Conservation (phyloP, 2,888 invertebrate genomes). For the Latheticus oryzae region DNA sequence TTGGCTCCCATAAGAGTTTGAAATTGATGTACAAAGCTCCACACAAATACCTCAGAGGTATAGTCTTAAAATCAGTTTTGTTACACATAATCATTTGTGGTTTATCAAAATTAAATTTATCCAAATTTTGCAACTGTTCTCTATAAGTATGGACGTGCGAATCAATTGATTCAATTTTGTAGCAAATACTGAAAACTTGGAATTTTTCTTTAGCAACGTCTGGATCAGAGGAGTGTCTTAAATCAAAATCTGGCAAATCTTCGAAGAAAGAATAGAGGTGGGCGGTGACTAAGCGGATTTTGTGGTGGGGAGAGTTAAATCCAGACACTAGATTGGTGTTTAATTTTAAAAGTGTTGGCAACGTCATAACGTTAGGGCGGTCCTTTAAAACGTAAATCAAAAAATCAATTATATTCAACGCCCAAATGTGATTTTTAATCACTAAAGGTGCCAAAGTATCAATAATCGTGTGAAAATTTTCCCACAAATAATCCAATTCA, state of each 20-base stretch:
- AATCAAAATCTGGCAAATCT: constrained; percentile 67
- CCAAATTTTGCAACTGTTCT: constrained; percentile 78
- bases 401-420: constrained; percentile 70
- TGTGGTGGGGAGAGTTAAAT: constrained; percentile 76
- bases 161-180: constrained; percentile 76
- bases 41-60: constrained; percentile 82
- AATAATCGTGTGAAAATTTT: constrained; percentile 66
- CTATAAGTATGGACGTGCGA: constrained; percentile 84
- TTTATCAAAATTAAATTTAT: constrained; percentile 77
- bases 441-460: constrained; percentile 66
- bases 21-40: constrained; percentile 90
- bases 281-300: constrained; percentile 78
- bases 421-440: constrained; percentile 65
- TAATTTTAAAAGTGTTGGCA: constrained; percentile 66
- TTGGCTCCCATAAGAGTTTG: constrained; percentile 88
- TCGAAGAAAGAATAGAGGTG: constrained; percentile 81
- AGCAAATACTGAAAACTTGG: constrained; percentile 75
- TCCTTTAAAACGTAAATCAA: constrained; percentile 67
- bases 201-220: constrained; percentile 66
- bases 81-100: constrained; percentile 68
- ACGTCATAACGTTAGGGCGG: constrained; percentile 64
- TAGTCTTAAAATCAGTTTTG: constrained; percentile 71
- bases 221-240: constrained; percentile 55
- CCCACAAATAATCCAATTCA: constrained; percentile 66
- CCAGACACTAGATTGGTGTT: constrained; percentile 71